Evolutionary conservation across 2,797 vertebrate genomes (phyloP), one percentile per base, ranked within the genome.

Genomic region (Eleutherodactylus coqui): DNA sequence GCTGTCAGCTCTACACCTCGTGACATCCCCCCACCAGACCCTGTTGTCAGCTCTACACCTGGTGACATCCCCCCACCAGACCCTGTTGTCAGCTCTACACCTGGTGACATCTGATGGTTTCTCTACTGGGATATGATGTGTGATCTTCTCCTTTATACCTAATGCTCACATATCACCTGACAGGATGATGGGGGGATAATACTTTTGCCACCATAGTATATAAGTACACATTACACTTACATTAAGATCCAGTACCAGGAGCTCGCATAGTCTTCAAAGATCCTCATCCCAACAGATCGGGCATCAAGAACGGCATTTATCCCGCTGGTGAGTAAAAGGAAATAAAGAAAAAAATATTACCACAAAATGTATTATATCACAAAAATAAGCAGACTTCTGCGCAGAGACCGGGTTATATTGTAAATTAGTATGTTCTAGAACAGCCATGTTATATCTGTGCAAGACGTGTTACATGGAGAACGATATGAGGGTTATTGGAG

Each of bases 171-270:
- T 45, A 8, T 8, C 13, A 45, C 43, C 8, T 45, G 43, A 45
- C 19, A 51, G 49, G 49, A n/a, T n/a, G n/a, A n/a, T 51, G 49
- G 16, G 49, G 14, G 1, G n/a, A n/a, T n/a, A n/a, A n/a, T n/a
- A n/a, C 14, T 49, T 11, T 19, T 51, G n/a, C n/a, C n/a, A n/a
- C n/a, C n/a, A 51, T 17, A 51, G 49, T 5, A 19, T 17, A n/a
- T n/a, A n/a, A 29, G n/a, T 10, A 32, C 29, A 32, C 27, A 16
- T 62, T 55, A 45, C 60, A 92, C 97, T 96, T 95, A 99, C 98
- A 96, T 93, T 89, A 99, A 93, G 88, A 99, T 98, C 98, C 97
- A 99, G 90, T 96, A 94, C 98, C 98, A 99, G 84, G 96, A 97
- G 87, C 94, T 96, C 87, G 96, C 94, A 89, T 97, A 99, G 92